Evolutionary conservation across 2,888 invertebrate species (phyloP).

Genomic region (Lypha dubia): DNA sequence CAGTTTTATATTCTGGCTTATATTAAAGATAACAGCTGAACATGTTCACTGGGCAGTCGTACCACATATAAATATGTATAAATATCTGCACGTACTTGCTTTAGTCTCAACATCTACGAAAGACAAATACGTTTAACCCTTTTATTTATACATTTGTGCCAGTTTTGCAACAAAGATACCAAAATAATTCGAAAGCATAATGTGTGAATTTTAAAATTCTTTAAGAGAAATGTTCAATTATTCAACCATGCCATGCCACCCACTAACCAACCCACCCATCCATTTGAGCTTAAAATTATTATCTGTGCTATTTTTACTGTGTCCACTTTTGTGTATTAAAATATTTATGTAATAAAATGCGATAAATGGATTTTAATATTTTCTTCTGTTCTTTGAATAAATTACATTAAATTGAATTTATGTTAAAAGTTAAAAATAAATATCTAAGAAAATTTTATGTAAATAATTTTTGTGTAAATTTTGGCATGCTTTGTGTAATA

Average conservation of each 20-base stretch:
- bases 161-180: not conserved
- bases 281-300: not conserved
- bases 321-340: not conserved
- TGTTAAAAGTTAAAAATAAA: not conserved
- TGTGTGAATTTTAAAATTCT: constrained; percentile 2
- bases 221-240: not conserved
- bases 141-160: constrained; percentile 1
- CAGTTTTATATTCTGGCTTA: not conserved
- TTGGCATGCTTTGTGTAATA: not conserved
- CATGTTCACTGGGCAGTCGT: not conserved
- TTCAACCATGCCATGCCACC: too few relatives aligned
- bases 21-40: not conserved
- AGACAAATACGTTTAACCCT: constrained; percentile 1
- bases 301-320: not conserved
- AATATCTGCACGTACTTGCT: not conserved
- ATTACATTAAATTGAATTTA: not conserved
- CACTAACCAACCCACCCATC: too few relatives aligned
- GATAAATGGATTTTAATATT: not conserved
- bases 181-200: not conserved
- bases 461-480: not conserved
- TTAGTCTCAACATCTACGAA: not conserved
- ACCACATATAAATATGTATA: not conserved
- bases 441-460: not conserved
- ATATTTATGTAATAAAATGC: not conserved
- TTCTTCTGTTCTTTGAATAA: not conserved